Evolutionary conservation across 2,113 vertebrate species (phyloP).

Genomic region (Rallus limicola): DNA sequence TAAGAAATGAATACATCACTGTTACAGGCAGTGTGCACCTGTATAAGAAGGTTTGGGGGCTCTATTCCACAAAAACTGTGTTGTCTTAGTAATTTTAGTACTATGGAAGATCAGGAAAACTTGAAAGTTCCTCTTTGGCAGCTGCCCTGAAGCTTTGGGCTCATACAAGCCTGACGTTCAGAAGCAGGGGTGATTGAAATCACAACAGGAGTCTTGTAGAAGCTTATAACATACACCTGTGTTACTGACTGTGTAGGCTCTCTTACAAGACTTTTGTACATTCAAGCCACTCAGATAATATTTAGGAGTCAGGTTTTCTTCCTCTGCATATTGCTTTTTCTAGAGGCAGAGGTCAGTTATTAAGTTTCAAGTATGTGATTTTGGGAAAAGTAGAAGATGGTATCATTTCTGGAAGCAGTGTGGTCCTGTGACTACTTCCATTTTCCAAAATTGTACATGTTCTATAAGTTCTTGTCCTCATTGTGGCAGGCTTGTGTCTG

Average conservation of each 20-base stretch:
- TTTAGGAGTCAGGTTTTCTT: background rate
- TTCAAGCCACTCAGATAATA: background rate
- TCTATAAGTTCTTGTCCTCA: background rate
- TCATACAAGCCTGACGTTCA: background rate
- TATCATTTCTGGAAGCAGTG: background rate
- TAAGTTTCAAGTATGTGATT: background rate
- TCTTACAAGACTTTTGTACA: background rate
- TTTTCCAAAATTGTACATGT: background rate
- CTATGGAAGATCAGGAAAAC: background rate
- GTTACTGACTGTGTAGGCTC: background rate
- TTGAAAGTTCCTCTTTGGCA: background rate
- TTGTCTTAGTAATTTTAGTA: background rate
- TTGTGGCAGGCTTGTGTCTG: background rate
- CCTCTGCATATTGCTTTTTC: background rate
- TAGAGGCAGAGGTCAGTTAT: accelerated
- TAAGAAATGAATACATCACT: background rate
- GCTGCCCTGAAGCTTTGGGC: background rate
- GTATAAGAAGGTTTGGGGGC: background rate
- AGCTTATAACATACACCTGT: background rate
- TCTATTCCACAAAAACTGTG: background rate
- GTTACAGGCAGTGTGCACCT: background rate
- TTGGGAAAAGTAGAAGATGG: background rate
- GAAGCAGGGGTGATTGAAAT: background rate
- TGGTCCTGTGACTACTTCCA: background rate
- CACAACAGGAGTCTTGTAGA: background rate